Conservation (phyloP, 1,140 invertebrate genomes). For the Drosophila carrolli region DNA sequence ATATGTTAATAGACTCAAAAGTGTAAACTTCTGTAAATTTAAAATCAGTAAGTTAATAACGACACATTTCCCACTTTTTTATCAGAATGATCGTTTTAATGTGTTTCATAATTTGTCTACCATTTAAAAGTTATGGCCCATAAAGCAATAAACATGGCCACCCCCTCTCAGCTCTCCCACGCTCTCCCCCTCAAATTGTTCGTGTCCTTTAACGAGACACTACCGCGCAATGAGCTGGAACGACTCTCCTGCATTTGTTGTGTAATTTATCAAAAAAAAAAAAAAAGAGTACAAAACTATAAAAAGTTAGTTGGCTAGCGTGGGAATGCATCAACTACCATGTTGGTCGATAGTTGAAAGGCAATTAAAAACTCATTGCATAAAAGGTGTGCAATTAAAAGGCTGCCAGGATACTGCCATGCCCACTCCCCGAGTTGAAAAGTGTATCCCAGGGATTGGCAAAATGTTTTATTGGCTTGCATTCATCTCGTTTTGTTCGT, state of each 20-base stretch:
- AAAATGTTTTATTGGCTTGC: constrained; percentile 67
- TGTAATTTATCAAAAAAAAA: constrained; percentile 68
- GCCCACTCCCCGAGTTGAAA: constrained; percentile 10
- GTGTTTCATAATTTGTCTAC: constrained; percentile 19
- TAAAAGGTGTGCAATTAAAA: constrained; percentile 63
- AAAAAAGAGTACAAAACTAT: constrained; percentile 20
- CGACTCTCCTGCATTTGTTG: constrained; percentile 48
- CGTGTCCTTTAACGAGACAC: constrained; percentile 65
- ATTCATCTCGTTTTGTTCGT: constrained; percentile 28
- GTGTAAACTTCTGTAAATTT: not conserved
- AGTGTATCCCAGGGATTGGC: constrained; percentile 42
- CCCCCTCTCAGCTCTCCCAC: constrained; percentile 56
- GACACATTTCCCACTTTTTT: constrained; percentile 2
- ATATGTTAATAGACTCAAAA: not conserved
- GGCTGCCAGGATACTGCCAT: constrained; percentile 43
- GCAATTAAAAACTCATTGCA: constrained; percentile 77
- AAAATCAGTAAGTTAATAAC: constrained; percentile 28
- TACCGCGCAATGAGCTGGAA: constrained; percentile 67
- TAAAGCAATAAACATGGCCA: constrained; percentile 19
- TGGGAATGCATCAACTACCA: constrained; percentile 53
- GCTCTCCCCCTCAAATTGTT: constrained; percentile 33
- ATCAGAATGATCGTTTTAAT: constrained; percentile 12
- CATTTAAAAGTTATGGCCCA: constrained; percentile 35
- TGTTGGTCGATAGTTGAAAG: constrained; percentile 25
- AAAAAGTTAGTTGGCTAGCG: constrained; percentile 48